Base-by-base conservation (phyloP, 2,888 invertebrate species). In the Andrena praecox region DNA sequence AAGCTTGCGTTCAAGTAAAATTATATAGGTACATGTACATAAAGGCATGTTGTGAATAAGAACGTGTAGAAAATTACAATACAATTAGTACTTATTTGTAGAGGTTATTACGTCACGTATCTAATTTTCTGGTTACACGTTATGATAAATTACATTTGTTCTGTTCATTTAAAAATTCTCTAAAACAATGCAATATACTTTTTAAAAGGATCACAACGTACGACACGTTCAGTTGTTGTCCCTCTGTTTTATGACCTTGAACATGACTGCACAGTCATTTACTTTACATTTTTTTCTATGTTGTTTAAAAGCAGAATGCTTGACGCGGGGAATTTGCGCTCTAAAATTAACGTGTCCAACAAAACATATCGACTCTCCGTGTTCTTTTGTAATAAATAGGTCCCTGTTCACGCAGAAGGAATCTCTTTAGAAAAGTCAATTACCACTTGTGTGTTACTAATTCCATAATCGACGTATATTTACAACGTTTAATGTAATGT, bases 381-480 rank as follows among this genome's bases (percentile, higher is more conserved):
- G 31, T 62, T 33, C 60, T 33, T n/a, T 5, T 29, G 12, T 59
- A 42, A n/a, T 29, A n/a, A 24, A 68, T 24, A 24, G 10, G 7
- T 56, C n/a, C 54, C 35, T 33, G 8, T 16, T 54, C 24, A 54
- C 5, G 35, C 24, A 33, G 5, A 24, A 33, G 54, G 12, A 24
- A 33, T 12, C 62, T 52, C 5, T 4, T 72, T 63, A 63, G 52
- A 72, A 52, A 48, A 27, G 71, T 72, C 71, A 72, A 72, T 72
- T 72, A 63, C 16, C 10, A 29, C 31, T 24, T 35, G 50, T 33
- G 24, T 52, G 42, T 42, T 63, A 20, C 63, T 63, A 31, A 16
- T 66, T 31, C 50, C 42, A 35, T 29, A 35, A 29, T 73, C 42
- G 20, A 56, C 7, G 12, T 24, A 50, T 29, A 48, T 7, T 16